A percentile compares a stretch with the other conserved stretches of the same genome.
Evolutionary conservation across 2,797 vertebrate genomes (phyloP).

Genomic region (Lophotriccus pileatus): DNA sequence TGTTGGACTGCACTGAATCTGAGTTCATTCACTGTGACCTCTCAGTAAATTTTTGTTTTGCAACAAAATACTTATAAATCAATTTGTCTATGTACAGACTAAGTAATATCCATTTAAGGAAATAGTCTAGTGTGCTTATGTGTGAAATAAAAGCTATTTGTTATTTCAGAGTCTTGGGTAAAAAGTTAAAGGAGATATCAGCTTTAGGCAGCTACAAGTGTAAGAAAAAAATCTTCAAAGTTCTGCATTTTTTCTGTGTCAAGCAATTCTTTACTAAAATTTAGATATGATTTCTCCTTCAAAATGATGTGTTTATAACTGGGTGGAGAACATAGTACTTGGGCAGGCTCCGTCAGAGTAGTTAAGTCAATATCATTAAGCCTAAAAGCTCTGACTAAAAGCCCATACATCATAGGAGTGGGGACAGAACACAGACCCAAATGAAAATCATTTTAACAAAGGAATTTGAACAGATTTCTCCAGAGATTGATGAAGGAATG

Average conservation of each 20-base stretch:
- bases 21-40: neutral
- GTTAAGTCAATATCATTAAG: constrained; percentile 4
- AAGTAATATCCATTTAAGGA: neutral
- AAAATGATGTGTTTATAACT: neutral
- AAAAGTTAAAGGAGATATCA: neutral
- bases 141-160: neutral
- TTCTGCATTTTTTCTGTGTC: neutral
- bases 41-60: neutral
- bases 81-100: neutral
- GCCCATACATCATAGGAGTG: neutral
- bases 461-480: neutral
- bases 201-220: neutral
- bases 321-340: neutral
- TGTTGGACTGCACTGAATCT: neutral
- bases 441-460: neutral
- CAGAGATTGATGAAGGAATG: neutral
- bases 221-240: neutral
- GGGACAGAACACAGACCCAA: neutral
- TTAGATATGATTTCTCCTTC: neutral
- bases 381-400: constrained; percentile 33
- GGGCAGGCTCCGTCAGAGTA: neutral
- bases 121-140: neutral
- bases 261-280: neutral
- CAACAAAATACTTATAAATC: neutral
- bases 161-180: neutral